Conservation (phyloP, 1,140 invertebrate species). For the Philotrypesis tridentata region DNA sequence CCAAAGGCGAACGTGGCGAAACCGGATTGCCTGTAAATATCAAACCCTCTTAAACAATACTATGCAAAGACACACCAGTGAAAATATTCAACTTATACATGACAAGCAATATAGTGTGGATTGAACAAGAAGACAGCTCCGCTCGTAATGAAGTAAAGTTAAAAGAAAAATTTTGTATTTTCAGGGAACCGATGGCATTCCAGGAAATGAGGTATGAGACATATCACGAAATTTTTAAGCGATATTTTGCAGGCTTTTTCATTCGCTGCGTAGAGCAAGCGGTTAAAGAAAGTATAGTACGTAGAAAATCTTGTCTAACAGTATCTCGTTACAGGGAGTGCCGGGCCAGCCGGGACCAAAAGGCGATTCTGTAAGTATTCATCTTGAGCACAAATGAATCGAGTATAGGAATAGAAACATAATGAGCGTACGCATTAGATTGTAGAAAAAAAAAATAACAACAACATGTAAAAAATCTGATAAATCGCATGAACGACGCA, state of each 20-base stretch:
- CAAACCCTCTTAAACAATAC: slow-evolving; percentile 3
- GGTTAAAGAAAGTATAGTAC: neutral
- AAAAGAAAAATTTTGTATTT: slow-evolving; percentile 62
- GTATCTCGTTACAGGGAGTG: neutral
- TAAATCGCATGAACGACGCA: slow-evolving; percentile 46
- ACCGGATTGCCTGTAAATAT: slow-evolving; percentile 90
- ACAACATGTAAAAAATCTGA: too few species aligned
- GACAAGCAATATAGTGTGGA: neutral
- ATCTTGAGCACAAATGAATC: neutral
- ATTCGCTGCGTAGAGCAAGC: neutral
- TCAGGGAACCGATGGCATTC: slow-evolving; percentile 94
- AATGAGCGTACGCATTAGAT: neutral
- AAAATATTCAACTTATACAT: neutral
- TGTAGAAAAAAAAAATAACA: slow-evolving; percentile 14
- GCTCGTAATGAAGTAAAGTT: neutral
- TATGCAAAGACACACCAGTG: too few species aligned
- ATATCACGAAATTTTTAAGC: neutral
- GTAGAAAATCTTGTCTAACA: neutral
- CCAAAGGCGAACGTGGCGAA: slow-evolving; percentile 92
- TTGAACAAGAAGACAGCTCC: neutral
- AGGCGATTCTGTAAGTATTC: slow-evolving; percentile 87
- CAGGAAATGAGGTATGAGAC: slow-evolving; percentile 90
- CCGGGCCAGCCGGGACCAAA: slow-evolving; percentile 86
- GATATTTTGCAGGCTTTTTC: too few species aligned
- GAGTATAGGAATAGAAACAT: neutral